Base-by-base conservation (phyloP, 2,888 invertebrate species). In the Alitta virens region DNA sequence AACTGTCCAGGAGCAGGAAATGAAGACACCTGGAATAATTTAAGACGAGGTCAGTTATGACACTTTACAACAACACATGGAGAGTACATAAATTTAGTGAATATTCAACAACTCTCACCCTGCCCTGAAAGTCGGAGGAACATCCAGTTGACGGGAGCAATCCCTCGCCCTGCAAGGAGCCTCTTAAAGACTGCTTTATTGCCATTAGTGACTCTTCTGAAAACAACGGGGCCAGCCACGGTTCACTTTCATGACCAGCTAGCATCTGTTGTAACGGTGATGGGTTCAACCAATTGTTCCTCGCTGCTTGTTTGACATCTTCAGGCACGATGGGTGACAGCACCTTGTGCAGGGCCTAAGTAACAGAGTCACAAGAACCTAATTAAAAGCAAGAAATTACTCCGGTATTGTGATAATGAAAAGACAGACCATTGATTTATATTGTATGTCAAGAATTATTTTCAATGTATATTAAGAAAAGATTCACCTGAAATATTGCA, bases 301-400 rank as follows among this genome's bases (percentile, higher is more conserved):
- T 53, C 12, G 70, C 71, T 1, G 67, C 68, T 14, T 68, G 58
- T 57, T 77, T 77, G 0, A 74, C 71, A 59, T 75, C 74, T 33
- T 53, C 54, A 21, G 42, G 40, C 1, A 18, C 26, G 3, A 40
- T 7, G 1, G 43, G n/a, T 5, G 71, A 68, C 12, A 77, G 62
- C 38, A 76, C 71, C 52, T 69, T 72, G 63, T 76, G 74, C 21
- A 77, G 67, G 1, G 74, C 68, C 77, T 77, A 69, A 18, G n/a
- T n/a, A n/a, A n/a, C 68, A 68, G 16, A 40, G 40, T 12, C 16
- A 40, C 40, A 16, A 9, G 16, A 40, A 40, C 40, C 9, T 40
- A 12, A 40, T 9, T 16, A 40, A 40, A 40, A 12, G 40, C 16
- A 16, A 12, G 12, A 40, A 40, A 16, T 40, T 40, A n/a, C n/a